Conservation (phyloP, 2,113 vertebrate species). For the Tamias sibiricus region DNA sequence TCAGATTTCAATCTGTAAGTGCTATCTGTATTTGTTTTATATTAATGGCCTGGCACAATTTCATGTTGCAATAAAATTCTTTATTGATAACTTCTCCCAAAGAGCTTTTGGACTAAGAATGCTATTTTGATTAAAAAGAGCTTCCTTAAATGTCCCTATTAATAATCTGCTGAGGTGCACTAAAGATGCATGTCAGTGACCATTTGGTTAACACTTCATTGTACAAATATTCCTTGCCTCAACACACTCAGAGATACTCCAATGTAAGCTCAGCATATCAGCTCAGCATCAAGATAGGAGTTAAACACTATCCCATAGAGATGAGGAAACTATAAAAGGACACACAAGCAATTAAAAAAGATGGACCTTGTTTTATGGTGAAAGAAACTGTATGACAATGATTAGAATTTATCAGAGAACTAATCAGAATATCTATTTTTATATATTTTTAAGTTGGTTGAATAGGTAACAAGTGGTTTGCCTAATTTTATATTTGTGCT, state of each 20-base stretch:
- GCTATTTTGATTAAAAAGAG: slow-evolving; percentile 66
- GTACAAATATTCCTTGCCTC: not conserved
- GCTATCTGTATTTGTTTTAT: slow-evolving; percentile 76
- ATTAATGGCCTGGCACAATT: slow-evolving; percentile 70
- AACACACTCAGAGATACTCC: not conserved
- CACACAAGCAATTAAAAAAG: not conserved
- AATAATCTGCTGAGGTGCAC: slow-evolving; percentile 41
- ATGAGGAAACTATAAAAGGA: not conserved
- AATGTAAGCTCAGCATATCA: not conserved
- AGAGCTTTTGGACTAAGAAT: slow-evolving; percentile 54
- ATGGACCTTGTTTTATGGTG: not conserved
- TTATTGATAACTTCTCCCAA: slow-evolving; percentile 73
- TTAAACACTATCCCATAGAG: not conserved
- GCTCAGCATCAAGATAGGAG: not conserved
- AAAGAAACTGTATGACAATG: not conserved
- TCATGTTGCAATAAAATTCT: slow-evolving; percentile 63
- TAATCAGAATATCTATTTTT: not conserved
- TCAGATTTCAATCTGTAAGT: slow-evolving; percentile 70
- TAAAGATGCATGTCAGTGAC: not conserved
- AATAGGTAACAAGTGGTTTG: not conserved
- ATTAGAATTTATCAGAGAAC: slow-evolving; percentile 21
- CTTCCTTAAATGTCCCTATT: slow-evolving; percentile 60
- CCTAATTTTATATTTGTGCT: not conserved
- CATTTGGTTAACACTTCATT: slow-evolving; percentile 15
- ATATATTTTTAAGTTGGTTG: not conserved